A percentile compares a stretch with the other conserved stretches of the same genome.
These are phyloP conservation scores for Ommatoiulus sabulosus DNA, from an alignment of 2,888 invertebrate species.

Conservation along the genomic window DNA sequence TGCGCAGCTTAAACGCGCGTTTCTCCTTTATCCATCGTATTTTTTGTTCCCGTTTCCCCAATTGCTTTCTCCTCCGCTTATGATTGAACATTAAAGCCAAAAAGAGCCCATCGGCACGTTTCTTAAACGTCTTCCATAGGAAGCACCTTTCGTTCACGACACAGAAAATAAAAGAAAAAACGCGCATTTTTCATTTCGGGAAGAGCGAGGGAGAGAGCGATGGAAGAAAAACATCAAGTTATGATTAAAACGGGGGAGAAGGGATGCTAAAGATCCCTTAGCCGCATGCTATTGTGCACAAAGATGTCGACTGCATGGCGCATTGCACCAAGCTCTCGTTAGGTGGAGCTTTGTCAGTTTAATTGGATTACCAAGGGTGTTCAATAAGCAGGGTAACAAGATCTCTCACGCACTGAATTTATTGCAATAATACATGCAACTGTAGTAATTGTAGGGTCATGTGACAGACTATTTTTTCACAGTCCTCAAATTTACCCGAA, in stretches of 20 bases:
- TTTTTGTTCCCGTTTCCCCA: neutral
- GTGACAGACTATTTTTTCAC: too few relatives aligned
- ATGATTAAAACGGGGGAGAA: neutral
- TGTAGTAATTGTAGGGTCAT: too few relatives aligned
- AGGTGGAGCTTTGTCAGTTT: too few relatives aligned
- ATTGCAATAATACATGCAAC: too few relatives aligned
- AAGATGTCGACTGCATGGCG: neutral
- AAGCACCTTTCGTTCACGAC: neutral
- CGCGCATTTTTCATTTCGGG: neutral
- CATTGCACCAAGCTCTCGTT: too few relatives aligned
- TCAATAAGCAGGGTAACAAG: too few relatives aligned
- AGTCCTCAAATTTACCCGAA: too few relatives aligned
- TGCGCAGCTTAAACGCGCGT: neutral
- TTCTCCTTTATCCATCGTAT: neutral
- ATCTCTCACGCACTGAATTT: too few relatives aligned
- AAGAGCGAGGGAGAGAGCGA: too few relatives aligned
- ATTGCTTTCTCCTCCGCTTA: neutral
- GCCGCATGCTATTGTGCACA: neutral
- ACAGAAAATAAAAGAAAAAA: neutral
- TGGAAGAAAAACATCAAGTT: neutral
- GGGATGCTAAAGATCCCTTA: neutral
- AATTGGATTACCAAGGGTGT: too few relatives aligned
- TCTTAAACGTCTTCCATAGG: slow-evolving; percentile 10
- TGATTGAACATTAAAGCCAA: slow-evolving; percentile 19
- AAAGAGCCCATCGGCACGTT: slow-evolving; percentile 10